Evolutionary conservation across 2,888 invertebrate species (phyloP).

Genomic region (Serrognathus titanus): DNA sequence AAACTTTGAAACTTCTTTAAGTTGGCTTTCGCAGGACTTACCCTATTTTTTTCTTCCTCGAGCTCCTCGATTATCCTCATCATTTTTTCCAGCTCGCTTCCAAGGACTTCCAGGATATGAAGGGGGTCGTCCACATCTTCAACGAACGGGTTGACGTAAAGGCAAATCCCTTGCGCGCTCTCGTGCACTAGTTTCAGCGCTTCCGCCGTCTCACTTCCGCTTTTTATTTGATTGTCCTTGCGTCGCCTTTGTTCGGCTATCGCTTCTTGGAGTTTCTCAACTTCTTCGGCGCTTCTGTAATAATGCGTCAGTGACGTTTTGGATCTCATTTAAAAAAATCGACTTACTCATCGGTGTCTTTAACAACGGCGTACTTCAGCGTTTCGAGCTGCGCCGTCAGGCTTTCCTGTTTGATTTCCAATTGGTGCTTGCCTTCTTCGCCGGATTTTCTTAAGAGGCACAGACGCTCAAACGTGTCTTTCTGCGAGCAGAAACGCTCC

Average conservation of each 20-base stretch:
- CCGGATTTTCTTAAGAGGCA: conserved; percentile 67
- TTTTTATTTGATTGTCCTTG: conserved; percentile 44
- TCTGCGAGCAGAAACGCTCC: conserved; percentile 69
- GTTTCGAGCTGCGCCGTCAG: conserved; percentile 68
- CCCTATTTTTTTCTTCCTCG: conserved; percentile 8
- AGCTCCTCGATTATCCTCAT: conserved; percentile 8
- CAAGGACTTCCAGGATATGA: conserved; percentile 12
- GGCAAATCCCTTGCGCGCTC: conserved; percentile 23
- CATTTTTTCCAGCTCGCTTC: conserved; percentile 16
- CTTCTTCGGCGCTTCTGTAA: conserved; percentile 68
- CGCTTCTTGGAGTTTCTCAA: conserved; percentile 60
- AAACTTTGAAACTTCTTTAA: neutral
- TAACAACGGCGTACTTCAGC: conserved; percentile 75
- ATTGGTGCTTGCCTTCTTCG: conserved; percentile 68
- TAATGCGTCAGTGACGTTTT: neutral
- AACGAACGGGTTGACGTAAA: conserved; percentile 22
- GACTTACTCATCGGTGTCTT: conserved; percentile 75
- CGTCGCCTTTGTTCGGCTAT: conserved; percentile 54
- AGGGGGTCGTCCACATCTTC: conserved; percentile 6
- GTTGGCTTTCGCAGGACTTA: neutral
- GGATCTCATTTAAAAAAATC: neutral
- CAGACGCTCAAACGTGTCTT: conserved; percentile 68
- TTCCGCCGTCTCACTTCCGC: conserved; percentile 35
- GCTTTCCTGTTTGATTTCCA: conserved; percentile 65
- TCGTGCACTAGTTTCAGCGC: conserved; percentile 27